Percentiles rank a stretch among this genome's conserved stretches.
Evolutionary conservation across 2,888 invertebrate genomes (phyloP).

Genomic region (Tuberolachnus salignus): DNA sequence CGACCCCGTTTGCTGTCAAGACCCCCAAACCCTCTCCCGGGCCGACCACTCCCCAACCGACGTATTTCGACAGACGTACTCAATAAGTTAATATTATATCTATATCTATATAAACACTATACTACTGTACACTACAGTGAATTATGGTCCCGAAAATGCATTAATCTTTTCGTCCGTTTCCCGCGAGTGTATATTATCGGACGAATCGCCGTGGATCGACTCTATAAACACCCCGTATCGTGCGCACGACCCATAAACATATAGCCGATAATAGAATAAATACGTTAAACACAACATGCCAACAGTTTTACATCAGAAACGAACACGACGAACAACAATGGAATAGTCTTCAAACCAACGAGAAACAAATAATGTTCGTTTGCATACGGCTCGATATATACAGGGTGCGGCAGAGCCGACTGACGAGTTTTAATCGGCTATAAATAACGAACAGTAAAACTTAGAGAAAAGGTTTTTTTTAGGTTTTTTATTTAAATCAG

Average conservation of each 20-base stretch:
- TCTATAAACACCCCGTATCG: constrained; percentile 28
- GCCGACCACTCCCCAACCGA: neutral
- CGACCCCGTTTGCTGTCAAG: neutral
- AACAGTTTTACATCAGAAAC: neutral
- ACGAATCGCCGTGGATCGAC: constrained; percentile 42
- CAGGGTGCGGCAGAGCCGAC: too few relatives aligned
- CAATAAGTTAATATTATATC: constrained; percentile 48
- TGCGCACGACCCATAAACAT: constrained; percentile 27
- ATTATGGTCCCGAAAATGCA: constrained; percentile 36
- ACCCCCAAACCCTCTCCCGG: neutral
- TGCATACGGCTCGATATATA: too few relatives aligned
- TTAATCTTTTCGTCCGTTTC: constrained; percentile 45
- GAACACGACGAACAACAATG: too few relatives aligned
- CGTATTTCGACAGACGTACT: constrained; percentile 20
- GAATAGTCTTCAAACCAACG: too few relatives aligned
- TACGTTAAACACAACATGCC: constrained; percentile 7
- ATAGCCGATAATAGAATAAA: constrained; percentile 32
- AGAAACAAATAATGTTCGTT: too few relatives aligned
- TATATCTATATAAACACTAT: neutral
- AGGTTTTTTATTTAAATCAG: too few relatives aligned
- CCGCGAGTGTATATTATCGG: constrained; percentile 33
- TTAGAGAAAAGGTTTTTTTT: too few relatives aligned
- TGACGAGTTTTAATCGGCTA: too few relatives aligned
- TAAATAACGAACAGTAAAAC: too few relatives aligned
- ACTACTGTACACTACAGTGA: neutral